phyloP scores from a whole-genome alignment of 2,113 vertebrate genomes.

The Alectura lathami region DNA sequence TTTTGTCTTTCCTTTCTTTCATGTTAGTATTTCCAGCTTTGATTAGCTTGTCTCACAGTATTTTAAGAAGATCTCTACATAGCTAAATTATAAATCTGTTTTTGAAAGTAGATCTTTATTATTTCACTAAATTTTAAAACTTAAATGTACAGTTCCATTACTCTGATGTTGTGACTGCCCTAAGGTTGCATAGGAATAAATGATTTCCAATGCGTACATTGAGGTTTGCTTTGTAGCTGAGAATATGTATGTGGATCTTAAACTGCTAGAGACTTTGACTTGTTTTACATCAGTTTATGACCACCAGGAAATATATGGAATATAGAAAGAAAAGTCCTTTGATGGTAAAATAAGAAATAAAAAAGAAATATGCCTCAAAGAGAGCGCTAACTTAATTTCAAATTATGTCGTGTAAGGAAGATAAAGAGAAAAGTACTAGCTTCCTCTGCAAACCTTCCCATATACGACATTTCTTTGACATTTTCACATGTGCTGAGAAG shows the following conservation, averaged over 20 bases:
- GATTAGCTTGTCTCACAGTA: not conserved
- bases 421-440: not conserved
- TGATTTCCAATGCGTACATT: not conserved
- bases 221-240: not conserved
- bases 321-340: not conserved
- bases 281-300: not conserved
- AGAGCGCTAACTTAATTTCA: conserved; percentile 4
- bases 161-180: not conserved
- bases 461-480: not conserved
- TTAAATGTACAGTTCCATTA: not conserved
- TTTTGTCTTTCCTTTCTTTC: not conserved
- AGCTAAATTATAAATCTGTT: not conserved
- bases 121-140: not conserved
- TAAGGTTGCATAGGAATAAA: not conserved
- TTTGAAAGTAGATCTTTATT: not conserved
- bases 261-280: not conserved
- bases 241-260: not conserved
- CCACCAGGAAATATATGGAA: not conserved
- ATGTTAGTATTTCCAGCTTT: not conserved
- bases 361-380: not conserved
- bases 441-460: not conserved
- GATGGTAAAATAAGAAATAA: not conserved
- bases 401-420: not conserved
- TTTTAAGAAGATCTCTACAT: not conserved
- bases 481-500: conserved; percentile 43